Conservation (phyloP, 2,888 invertebrate genomes). For the Drosophila kanekoi region DNA sequence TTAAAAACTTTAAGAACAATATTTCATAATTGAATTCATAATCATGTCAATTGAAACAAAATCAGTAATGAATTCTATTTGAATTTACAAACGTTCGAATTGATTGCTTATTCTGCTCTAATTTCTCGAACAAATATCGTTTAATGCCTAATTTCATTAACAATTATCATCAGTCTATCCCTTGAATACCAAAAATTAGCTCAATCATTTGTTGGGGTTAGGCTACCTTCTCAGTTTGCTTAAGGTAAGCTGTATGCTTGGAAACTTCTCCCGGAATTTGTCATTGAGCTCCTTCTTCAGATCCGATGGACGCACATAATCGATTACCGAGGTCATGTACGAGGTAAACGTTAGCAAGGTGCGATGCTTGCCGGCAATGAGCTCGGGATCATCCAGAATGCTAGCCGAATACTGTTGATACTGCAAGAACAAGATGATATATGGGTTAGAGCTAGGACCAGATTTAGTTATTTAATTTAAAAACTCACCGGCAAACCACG, state of each 20-base stretch:
- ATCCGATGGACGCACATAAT: conserved; percentile 97
- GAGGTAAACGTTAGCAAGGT: conserved; percentile 95
- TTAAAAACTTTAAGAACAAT: too few species aligned
- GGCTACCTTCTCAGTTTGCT: conserved; percentile 96
- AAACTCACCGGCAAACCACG: conserved; percentile 73
- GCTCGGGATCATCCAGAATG: conserved; percentile 96
- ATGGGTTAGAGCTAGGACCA: background rate
- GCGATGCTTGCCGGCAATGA: conserved; percentile 95
- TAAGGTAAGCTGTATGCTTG: conserved; percentile 96
- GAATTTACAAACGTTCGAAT: too few species aligned
- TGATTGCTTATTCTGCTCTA: too few species aligned
- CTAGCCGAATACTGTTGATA: conserved; percentile 91
- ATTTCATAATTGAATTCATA: too few species aligned
- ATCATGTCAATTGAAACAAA: too few species aligned
- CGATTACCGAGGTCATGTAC: conserved; percentile 97
- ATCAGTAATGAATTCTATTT: too few species aligned
- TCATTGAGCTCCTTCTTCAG: conserved; percentile 98
- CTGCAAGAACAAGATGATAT: conserved; percentile 30
- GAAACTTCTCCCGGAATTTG: conserved; percentile 97
- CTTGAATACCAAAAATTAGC: background rate
- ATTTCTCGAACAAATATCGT: too few species aligned
- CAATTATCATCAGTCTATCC: too few species aligned
- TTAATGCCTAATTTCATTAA: too few species aligned
- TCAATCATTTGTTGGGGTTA: background rate
- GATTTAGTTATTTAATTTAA: background rate